Evolutionary conservation across 2,113 vertebrate species (phyloP).

Genomic region (Myxocyprinus asiaticus): DNA sequence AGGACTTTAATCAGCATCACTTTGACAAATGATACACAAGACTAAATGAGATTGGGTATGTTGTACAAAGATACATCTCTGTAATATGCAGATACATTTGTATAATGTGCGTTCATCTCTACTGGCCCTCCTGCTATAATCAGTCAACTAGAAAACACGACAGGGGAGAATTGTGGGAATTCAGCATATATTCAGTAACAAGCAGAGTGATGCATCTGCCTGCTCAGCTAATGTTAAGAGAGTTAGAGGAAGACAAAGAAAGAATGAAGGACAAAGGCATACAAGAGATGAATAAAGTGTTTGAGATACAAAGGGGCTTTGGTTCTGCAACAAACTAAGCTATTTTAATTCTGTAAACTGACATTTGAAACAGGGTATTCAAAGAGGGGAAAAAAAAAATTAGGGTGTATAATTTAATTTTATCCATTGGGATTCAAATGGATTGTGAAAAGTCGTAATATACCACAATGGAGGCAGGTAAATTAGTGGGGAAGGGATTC

Average conservation of each 20-base stretch:
- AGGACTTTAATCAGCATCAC: conserved; percentile 50
- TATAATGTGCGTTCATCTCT: conserved; percentile 31
- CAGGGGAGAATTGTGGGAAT: neutral
- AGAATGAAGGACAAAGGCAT: neutral
- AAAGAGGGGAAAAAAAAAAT: neutral
- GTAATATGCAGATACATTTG: conserved; percentile 30
- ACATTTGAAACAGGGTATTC: neutral
- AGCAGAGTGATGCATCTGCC: conserved; percentile 3
- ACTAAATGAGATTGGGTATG: conserved; percentile 43
- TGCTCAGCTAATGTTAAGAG: neutral
- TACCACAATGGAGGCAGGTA: no score
- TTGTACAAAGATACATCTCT: conserved; percentile 24
- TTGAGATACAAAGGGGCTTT: neutral
- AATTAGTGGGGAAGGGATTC: no score
- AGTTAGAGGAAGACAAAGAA: no score
- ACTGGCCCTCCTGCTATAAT: conserved; percentile 26
- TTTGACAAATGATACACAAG: conserved; percentile 38
- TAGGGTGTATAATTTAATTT: no score
- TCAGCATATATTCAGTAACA: conserved; percentile 12
- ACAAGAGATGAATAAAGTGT: neutral
- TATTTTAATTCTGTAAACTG: neutral
- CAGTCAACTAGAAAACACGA: conserved; percentile 25
- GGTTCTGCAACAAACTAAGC: neutral
- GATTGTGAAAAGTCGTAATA: no score
- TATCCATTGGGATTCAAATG: neutral